phyloP scores from a whole-genome alignment of 1,140 invertebrate species.

The Orussus abietinus region DNA sequence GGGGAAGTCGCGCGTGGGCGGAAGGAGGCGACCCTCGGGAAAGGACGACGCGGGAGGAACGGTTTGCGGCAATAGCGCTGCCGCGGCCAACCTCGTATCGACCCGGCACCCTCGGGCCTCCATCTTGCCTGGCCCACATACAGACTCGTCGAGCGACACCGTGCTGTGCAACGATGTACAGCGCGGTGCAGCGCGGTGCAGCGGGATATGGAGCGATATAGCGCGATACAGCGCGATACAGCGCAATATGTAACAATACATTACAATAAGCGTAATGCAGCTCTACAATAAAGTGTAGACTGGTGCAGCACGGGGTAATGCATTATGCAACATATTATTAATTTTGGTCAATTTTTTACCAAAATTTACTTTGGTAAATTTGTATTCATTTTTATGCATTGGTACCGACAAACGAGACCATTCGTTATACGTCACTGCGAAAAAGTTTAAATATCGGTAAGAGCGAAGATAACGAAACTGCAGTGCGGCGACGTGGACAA shows the following conservation, averaged over 20 bases:
- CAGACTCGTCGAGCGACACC: conserved; percentile 17
- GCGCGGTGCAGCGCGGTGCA: background rate
- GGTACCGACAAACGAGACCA: too few relatives aligned
- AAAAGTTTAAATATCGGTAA: too few relatives aligned
- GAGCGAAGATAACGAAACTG: too few relatives aligned
- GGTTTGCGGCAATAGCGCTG: conserved; percentile 47
- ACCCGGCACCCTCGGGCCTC: conserved; percentile 38
- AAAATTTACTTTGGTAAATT: too few relatives aligned
- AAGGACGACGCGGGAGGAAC: conserved; percentile 27
- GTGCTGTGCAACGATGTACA: conserved; percentile 11
- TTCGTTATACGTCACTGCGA: too few relatives aligned
- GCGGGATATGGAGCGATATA: background rate
- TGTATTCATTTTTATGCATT: too few relatives aligned
- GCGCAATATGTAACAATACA: background rate
- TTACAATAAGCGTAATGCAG: background rate
- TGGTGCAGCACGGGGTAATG: conserved; percentile 15
- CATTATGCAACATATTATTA: too few relatives aligned
- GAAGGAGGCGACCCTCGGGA: conserved; percentile 10
- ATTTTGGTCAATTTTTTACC: too few relatives aligned
- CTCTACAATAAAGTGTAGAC: conserved; percentile 6
- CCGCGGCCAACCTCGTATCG: conserved; percentile 48
- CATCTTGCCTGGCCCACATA: conserved; percentile 47
- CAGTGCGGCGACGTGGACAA: too few relatives aligned
- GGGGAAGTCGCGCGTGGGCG: too few relatives aligned
- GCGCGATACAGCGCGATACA: background rate